A percentile compares a stretch with the other conserved stretches of the same genome.
These are phyloP conservation scores for Hafferia zeledoni DNA, from an alignment of 2,797 vertebrate genomes.

Conservation along the genomic window DNA sequence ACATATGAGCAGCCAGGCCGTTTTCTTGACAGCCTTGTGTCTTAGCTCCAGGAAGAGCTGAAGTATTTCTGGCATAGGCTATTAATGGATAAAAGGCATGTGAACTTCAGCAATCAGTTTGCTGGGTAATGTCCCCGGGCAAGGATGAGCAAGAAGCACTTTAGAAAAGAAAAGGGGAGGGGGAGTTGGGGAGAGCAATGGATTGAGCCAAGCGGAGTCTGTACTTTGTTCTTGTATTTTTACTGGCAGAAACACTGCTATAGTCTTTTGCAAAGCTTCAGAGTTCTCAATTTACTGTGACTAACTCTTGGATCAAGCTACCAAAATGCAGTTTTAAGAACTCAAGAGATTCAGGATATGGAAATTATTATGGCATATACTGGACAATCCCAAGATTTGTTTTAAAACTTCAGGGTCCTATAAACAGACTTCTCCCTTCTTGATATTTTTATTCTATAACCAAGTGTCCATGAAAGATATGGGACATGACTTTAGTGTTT, in stretches of 20 bases:
- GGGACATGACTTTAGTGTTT: neutral
- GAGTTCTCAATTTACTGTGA: constrained; percentile 19
- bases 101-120: neutral
- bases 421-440: neutral
- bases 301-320: constrained; percentile 19
- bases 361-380: constrained; percentile 17
- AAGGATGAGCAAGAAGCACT: constrained; percentile 35
- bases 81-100: constrained; percentile 61
- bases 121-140: neutral
- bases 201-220: constrained; percentile 5
- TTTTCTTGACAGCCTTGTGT: neutral
- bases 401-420: constrained; percentile 8
- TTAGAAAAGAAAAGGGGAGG: neutral
- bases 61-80: constrained; percentile 33
- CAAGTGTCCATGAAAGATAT: neutral
- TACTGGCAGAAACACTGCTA: constrained; percentile 26
- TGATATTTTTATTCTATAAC: neutral
- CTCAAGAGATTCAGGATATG: neutral
- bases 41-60: neutral
- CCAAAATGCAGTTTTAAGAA: constrained; percentile 25
- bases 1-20: neutral
- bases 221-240: constrained; percentile 36
- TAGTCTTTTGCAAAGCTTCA: neutral
- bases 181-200: rapidly evolving
- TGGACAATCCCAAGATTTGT: constrained; percentile 7